Evolutionary conservation across 2,113 vertebrate genomes (phyloP).

Genomic region (Marmota flaviventris): DNA sequence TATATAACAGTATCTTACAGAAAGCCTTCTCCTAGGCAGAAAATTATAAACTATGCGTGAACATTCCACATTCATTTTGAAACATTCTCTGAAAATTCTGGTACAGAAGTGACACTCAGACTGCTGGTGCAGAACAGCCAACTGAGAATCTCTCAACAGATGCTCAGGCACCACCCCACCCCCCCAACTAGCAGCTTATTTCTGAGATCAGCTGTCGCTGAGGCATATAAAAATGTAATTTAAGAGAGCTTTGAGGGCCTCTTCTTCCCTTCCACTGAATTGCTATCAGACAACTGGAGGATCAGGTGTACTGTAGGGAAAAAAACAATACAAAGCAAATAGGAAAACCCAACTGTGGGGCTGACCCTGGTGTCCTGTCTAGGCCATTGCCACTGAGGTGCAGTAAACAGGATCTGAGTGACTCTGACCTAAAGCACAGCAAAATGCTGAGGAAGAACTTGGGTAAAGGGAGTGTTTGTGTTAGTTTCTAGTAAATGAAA

Average conservation of each 20-base stretch:
- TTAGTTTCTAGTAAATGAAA: background rate
- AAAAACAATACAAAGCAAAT: conserved; percentile 38
- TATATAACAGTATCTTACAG: background rate
- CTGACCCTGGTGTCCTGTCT: background rate
- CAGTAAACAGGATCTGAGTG: background rate
- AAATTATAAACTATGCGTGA: background rate
- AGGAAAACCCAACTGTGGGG: background rate
- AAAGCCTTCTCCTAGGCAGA: background rate
- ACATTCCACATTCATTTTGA: conserved; percentile 32
- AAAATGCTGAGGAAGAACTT: background rate
- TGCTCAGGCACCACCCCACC: background rate
- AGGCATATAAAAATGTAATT: conserved; percentile 54
- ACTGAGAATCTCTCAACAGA: conserved; percentile 46
- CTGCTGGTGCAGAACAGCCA: background rate
- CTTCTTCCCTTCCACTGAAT: conserved; percentile 35
- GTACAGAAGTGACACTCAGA: conserved; percentile 32
- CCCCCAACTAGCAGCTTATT: background rate
- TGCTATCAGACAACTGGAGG: conserved; percentile 36
- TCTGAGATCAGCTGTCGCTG: conserved; percentile 33
- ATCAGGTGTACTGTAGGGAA: conserved; percentile 4
- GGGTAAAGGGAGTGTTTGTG: background rate
- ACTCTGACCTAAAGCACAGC: background rate
- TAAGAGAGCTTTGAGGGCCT: conserved; percentile 57
- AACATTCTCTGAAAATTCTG: conserved; percentile 54
- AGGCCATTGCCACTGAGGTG: background rate